Percentiles rank a stretch among this genome's conserved stretches.
These are phyloP conservation scores for Camponotus floridanus DNA, from an alignment of 1,140 invertebrate species.

Conservation along the genomic window DNA sequence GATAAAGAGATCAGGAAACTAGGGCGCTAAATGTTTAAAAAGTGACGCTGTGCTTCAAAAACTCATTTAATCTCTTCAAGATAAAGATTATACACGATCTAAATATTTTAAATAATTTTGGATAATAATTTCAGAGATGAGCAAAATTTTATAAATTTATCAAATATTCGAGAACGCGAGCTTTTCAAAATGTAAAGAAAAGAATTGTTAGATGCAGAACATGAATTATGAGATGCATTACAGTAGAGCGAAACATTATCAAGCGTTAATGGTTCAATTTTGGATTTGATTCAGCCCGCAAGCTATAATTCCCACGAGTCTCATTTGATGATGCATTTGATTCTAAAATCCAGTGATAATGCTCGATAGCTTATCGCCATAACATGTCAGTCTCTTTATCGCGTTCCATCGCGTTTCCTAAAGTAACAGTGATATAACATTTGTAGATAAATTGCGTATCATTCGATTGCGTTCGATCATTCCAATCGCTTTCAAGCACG, in stretches of 20 bases:
- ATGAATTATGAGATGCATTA: neutral
- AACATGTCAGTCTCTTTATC: slow-evolving; percentile 11
- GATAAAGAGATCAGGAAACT: neutral
- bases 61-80: neutral
- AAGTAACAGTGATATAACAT: neutral
- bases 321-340: slow-evolving; percentile 19
- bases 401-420: neutral
- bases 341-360: slow-evolving; percentile 8
- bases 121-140: neutral
- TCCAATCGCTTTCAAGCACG: neutral
- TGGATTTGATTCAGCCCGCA: neutral
- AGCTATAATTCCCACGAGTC: neutral
- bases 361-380: neutral
- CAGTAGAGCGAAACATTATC: neutral
- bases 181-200: neutral
- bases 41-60: neutral
- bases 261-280: slow-evolving; percentile 22
- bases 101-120: neutral
- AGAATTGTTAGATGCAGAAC: too few relatives aligned
- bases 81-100: neutral
- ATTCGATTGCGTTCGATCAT: neutral
- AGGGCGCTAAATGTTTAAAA: neutral
- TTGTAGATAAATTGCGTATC: neutral
- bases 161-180: neutral
- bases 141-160: neutral